A percentile compares a stretch with the other conserved stretches of the same genome.
Evolutionary conservation across 2,888 invertebrate species (phyloP).

Genomic region (Tanypteryx hageni): DNA sequence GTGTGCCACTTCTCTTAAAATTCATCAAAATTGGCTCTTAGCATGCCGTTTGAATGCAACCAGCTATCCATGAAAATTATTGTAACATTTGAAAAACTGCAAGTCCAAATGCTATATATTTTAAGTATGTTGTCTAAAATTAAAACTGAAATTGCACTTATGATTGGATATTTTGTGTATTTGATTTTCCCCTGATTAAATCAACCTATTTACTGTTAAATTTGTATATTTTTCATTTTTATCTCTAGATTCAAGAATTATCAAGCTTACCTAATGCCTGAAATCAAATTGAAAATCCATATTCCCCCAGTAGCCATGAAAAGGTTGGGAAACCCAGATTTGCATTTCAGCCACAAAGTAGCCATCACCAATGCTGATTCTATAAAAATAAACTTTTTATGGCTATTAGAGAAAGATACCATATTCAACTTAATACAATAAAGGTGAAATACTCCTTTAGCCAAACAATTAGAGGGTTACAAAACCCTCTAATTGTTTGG

Average conservation of each 20-base stretch:
- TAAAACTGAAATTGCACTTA: slow-evolving; percentile 50
- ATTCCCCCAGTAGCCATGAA: too few relatives aligned
- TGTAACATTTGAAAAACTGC: slow-evolving; percentile 45
- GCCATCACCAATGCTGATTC: too few relatives aligned
- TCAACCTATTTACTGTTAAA: slow-evolving; percentile 59
- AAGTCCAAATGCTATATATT: slow-evolving; percentile 53
- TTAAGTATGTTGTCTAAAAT: slow-evolving; percentile 60
- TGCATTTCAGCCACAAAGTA: too few relatives aligned
- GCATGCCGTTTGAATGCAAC: background rate
- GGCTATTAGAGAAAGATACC: too few relatives aligned
- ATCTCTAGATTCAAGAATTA: background rate
- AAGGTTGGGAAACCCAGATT: too few relatives aligned
- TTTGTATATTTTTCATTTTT: background rate
- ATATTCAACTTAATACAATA: too few relatives aligned
- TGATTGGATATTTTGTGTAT: slow-evolving; percentile 62
- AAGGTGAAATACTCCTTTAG: too few relatives aligned
- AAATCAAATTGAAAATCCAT: too few relatives aligned
- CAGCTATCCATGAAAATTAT: slow-evolving; percentile 11
- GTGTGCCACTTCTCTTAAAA: slow-evolving; percentile 40
- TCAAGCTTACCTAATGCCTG: too few relatives aligned
- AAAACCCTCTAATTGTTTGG: too few relatives aligned
- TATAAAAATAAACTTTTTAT: too few relatives aligned
- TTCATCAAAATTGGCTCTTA: slow-evolving; percentile 37
- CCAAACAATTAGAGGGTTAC: too few relatives aligned
- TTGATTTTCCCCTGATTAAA: slow-evolving; percentile 59